A percentile compares a stretch with the other conserved stretches of the same genome.
phyloP scores from a whole-genome alignment of 1,140 invertebrate species.

The Euura saliciscinereae region DNA sequence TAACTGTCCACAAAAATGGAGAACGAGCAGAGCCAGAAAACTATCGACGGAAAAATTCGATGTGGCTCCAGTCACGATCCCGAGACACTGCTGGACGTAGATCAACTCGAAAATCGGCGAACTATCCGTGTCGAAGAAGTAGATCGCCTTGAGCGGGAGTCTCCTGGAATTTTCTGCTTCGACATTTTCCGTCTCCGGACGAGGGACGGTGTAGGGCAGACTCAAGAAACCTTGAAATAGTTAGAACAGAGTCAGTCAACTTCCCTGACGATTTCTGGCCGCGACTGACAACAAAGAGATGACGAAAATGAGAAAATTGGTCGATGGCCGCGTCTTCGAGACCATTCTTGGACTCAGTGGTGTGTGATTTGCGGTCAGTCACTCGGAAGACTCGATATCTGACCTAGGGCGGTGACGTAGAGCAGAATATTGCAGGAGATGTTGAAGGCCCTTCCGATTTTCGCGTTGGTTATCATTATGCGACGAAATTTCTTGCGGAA shows the following conservation, averaged over 20 bases:
- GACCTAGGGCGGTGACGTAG: neutral
- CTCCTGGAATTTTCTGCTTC: neutral
- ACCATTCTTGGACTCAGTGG: too few relatives aligned
- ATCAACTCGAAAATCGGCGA: neutral
- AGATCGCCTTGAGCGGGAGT: neutral
- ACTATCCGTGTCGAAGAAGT: neutral
- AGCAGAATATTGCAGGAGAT: neutral
- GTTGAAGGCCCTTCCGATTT: neutral
- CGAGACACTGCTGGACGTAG: neutral
- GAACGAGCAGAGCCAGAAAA: neutral
- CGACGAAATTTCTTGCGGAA: neutral
- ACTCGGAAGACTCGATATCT: neutral
- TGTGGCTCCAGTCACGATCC: neutral
- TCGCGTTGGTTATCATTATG: neutral
- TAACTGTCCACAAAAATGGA: constrained; percentile 3
- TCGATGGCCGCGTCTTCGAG: too few relatives aligned
- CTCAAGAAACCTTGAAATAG: neutral
- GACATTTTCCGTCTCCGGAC: neutral
- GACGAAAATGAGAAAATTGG: too few relatives aligned
- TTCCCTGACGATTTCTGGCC: too few relatives aligned
- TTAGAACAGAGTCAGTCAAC: too few relatives aligned
- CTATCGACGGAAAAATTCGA: neutral
- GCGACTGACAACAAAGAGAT: too few relatives aligned
- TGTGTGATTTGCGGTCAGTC: too few relatives aligned
- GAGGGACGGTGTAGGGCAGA: neutral